Evolutionary conservation across 2,888 invertebrate species (phyloP).

Genomic region (Acrobasis consociella): DNA sequence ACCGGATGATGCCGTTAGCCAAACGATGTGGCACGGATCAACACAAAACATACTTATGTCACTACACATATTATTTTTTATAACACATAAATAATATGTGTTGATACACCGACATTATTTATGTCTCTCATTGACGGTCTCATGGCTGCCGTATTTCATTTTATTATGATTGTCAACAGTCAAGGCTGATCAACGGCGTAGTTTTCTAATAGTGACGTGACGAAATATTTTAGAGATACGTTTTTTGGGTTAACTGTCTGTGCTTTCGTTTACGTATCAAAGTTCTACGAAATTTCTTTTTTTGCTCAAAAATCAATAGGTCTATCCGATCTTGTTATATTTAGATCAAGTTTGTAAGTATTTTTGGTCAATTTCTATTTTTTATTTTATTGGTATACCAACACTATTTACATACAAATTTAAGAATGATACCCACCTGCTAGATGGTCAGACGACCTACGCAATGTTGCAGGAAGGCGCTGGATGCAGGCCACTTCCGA

Average conservation of each 20-base stretch:
- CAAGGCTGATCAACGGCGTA: background rate
- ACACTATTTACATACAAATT: too few species aligned
- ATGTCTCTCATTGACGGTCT: conserved; percentile 1
- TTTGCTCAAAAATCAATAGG: too few species aligned
- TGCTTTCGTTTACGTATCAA: background rate
- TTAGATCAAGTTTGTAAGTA: too few species aligned
- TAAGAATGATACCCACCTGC: too few species aligned
- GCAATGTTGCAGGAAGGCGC: too few species aligned
- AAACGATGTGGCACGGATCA: conserved; percentile 1
- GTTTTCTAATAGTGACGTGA: conserved; percentile 13
- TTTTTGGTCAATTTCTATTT: too few species aligned
- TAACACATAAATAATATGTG: background rate
- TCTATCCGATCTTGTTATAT: too few species aligned
- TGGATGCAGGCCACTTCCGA: too few species aligned
- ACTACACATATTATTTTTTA: background rate
- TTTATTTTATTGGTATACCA: too few species aligned
- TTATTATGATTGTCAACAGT: conserved; percentile 9
- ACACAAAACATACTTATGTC: background rate
- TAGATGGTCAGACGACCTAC: too few species aligned
- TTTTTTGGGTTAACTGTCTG: background rate
- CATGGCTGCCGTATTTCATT: conserved; percentile 15
- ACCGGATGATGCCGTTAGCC: background rate
- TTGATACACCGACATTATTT: conserved; percentile 8
- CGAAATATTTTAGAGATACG: background rate
- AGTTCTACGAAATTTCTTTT: too few species aligned